Conservation (phyloP, 2,113 vertebrate genomes). For the Hystrix cristata region DNA sequence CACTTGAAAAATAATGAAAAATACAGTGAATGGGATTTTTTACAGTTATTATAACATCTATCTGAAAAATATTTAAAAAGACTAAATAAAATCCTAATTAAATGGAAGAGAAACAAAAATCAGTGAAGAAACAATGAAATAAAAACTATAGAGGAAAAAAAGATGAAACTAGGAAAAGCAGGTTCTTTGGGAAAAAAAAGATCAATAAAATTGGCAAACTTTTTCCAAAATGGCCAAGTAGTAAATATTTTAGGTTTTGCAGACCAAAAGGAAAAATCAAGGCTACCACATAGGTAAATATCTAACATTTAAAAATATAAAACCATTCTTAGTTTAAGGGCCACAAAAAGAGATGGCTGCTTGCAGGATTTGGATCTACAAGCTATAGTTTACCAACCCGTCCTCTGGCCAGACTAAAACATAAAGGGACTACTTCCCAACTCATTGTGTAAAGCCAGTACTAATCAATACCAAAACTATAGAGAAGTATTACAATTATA, state of each 20-base stretch:
- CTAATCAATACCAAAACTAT: neutral
- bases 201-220: neutral
- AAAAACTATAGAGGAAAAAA: neutral
- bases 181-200: neutral
- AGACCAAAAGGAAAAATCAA: neutral
- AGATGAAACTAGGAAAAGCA: neutral
- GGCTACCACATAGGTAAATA: neutral
- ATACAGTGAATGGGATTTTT: neutral
- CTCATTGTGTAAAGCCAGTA: neutral
- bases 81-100: neutral
- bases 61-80: neutral
- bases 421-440: neutral
- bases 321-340: neutral
- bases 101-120: neutral
- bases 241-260: neutral
- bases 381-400: neutral
- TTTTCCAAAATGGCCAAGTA: neutral
- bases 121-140: neutral
- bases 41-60: neutral
- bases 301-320: neutral
- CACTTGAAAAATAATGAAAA: neutral
- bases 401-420: neutral
- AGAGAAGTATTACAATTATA: neutral
- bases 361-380: neutral
- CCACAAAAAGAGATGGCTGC: neutral